Evolutionary conservation across 2,888 invertebrate genomes (phyloP), one percentile per base, ranked within the genome.

Genomic region (Monoplex corrugatus): DNA sequence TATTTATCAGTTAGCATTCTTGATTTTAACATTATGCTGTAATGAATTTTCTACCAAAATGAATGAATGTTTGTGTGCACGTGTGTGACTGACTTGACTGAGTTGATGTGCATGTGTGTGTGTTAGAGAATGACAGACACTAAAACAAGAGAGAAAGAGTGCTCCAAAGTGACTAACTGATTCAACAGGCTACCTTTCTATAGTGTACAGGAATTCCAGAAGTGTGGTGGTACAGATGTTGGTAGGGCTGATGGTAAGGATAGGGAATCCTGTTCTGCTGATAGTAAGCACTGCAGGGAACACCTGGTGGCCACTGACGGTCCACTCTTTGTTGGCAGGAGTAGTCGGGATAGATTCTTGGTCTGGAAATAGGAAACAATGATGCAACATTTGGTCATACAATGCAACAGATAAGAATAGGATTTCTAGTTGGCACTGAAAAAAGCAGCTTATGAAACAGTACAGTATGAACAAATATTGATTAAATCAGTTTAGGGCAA

Each of bases 161-260:
- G n/a, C n/a, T n/a, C n/a, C n/a, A n/a, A n/a, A n/a, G n/a, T n/a
- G n/a, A n/a, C n/a, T n/a, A n/a, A n/a, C n/a, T n/a, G n/a, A n/a
- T n/a, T n/a, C n/a, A n/a, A n/a, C n/a, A n/a, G n/a, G n/a, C n/a
- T 32, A 83, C 82, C 82, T 83, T 44, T 45, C 45, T 83, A 2
- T 13, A 40, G 38, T 83, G 82, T n/a, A 43, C 28, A 23, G 78
- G 43, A 10, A 16, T 5, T 10, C 16, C 78, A 80, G 78, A 0
- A 8, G 28, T 28, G 28, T 40, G 78, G 23, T 32, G 32, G 82
- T 16, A 32, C 45, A 32, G 82, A 32, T 83, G 82, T 28, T 45
- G 32, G 38, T 38, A 50, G 0, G n/a, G 84, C 6, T 13, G 57
- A 38, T 57, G 57, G 38, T 32, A 57, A 23, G 57, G 43, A 32